Evolutionary conservation across 2,797 vertebrate species (phyloP).

Genomic region (Odontamblyopus lacepedii): DNA sequence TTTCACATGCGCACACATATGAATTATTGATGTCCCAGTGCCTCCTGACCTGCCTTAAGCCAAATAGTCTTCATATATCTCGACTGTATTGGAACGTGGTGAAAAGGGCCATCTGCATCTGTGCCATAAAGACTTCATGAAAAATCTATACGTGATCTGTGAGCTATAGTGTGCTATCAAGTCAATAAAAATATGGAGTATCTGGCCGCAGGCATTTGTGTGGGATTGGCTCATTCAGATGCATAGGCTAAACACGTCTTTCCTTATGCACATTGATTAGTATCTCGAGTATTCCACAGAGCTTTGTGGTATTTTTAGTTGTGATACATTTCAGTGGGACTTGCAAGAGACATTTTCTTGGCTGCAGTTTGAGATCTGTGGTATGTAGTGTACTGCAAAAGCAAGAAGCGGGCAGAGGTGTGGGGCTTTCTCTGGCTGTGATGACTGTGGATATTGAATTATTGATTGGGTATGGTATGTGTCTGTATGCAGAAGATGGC

Average conservation of each 20-base stretch:
- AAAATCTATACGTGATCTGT: conserved; percentile 49
- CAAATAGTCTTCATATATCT: conserved; percentile 58
- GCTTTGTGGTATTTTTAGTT: background rate
- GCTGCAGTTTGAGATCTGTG: background rate
- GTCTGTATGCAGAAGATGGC: background rate
- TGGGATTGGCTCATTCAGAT: conserved; percentile 25
- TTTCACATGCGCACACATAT: conserved; percentile 18
- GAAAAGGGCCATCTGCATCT: conserved; percentile 62
- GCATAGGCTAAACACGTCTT: conserved; percentile 11
- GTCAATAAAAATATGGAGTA: conserved; percentile 19
- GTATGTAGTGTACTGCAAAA: background rate
- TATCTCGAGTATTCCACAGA: background rate
- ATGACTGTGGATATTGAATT: background rate
- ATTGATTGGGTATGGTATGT: background rate
- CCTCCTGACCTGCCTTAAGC: conserved; percentile 61
- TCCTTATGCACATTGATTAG: background rate
- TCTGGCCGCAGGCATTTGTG: conserved; percentile 21
- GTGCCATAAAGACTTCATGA: conserved; percentile 54
- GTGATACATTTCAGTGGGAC: background rate
- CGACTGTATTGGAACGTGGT: conserved; percentile 45
- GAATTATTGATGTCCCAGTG: conserved; percentile 65
- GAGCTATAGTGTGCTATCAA: conserved; percentile 28
- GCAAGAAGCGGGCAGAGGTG: background rate
- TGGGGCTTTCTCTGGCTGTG: background rate
- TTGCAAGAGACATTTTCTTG: background rate